Base-by-base conservation (phyloP, 1,140 invertebrate genomes). In the Rhynchophorus ferrugineus region DNA sequence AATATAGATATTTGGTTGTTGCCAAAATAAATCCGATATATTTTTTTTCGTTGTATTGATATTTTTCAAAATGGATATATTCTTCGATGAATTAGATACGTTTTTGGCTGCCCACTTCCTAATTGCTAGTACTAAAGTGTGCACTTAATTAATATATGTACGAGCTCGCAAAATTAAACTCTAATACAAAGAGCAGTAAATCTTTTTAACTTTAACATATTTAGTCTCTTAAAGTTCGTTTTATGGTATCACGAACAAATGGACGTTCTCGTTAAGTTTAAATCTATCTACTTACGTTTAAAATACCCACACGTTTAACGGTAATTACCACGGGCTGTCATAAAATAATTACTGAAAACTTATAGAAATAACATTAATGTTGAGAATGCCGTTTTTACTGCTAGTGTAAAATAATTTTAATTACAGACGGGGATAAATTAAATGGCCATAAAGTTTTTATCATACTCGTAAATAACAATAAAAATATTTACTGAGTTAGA, bases 381-480 rank as follows among this genome's bases (percentile, higher is more conserved):
- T 11, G 24, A 11, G 24, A 29, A 29, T 38, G 37, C 37, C 37
- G n/a, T 19, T 38, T 38, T 38, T 19, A 38, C 37, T 5, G 37
- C 24, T 29, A 29, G 24, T 29, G 24, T 29, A 29, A 29, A 29
- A 29, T 29, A 29, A 29, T 29, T 29, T 29, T 29, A 29, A 29
- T 29, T 29, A 11, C 24, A 5, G 24, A 5, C 5, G 24, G 11
- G 24, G 24, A 29, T 29, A 29, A 29, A 29, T 38, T 5, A 38
- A 38, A 38, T 13, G 37, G 13, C 17, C 37, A 38, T 38, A 38
- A 38, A 38, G 5, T 19, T 38, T 38, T 38, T 38, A 38, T 38
- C n/a, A 19, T 5, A 6, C 37, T 38, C 17, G 37, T 38, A 38
- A 38, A 38, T 38, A 38, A 38, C 37, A 38, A 38, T 38, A 38